Conservation (phyloP, 2,888 invertebrate species). For the Drosophila setosimentum region DNA sequence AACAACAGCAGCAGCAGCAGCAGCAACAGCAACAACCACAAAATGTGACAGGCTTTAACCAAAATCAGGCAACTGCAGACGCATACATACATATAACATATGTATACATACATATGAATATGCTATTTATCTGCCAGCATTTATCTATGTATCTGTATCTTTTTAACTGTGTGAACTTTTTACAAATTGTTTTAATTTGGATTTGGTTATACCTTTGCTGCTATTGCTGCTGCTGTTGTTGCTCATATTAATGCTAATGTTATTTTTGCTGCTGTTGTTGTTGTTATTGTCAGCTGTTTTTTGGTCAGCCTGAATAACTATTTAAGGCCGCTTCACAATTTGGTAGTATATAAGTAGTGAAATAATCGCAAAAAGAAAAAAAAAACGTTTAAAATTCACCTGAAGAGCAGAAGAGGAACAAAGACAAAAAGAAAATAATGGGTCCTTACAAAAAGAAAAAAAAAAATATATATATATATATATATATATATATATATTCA, state of each 20-base stretch:
- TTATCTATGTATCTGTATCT: constrained; percentile 31
- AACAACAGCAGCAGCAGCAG: constrained; percentile 29
- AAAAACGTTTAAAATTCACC: constrained; percentile 61
- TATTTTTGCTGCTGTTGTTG: constrained; percentile 24
- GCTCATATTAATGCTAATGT: constrained; percentile 41
- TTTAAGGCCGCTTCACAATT: constrained; percentile 62
- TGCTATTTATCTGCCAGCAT: constrained; percentile 7
- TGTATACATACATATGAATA: constrained; percentile 1
- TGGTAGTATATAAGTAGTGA: constrained; percentile 27
- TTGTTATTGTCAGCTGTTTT: constrained; percentile 34
- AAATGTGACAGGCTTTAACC: constrained; percentile 76
- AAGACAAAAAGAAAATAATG: constrained; percentile 11
- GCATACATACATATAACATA: constrained; percentile 28
- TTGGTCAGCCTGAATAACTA: constrained; percentile 53
- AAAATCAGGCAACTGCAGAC: constrained; percentile 62
- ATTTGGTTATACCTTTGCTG: constrained; percentile 25
- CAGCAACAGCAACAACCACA: constrained; percentile 32
- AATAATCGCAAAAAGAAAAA: constrained; percentile 20
- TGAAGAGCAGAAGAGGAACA: constrained; percentile 34
- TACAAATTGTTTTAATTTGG: constrained; percentile 66
- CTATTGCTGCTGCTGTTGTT: constrained; percentile 18
- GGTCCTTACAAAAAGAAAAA: constrained; percentile 7
- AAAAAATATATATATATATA: background rate
- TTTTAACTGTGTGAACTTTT: constrained; percentile 53
- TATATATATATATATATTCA: background rate